Percentiles rank a stretch among this genome's conserved stretches.
Conservation (phyloP, 2,113 vertebrate genomes). For the Mirza zaza region DNA sequence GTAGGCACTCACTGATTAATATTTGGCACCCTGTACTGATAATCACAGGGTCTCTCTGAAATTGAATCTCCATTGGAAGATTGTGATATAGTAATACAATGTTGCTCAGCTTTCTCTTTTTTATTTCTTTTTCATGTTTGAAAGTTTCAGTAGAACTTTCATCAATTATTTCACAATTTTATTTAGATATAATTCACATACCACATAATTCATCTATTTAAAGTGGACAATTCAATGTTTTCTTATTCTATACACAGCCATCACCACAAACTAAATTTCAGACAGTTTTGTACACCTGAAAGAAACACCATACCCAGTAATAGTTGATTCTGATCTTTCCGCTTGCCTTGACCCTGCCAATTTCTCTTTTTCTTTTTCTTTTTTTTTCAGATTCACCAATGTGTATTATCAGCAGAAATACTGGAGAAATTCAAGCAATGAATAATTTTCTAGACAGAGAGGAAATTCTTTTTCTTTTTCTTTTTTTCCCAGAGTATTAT, state of each 20-base stretch:
- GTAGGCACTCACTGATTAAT: not conserved
- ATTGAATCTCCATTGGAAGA: not conserved
- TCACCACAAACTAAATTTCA: not conserved
- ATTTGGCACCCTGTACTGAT: not conserved
- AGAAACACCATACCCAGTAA: not conserved
- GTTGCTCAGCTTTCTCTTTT: not conserved
- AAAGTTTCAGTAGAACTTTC: not conserved
- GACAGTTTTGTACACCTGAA: not conserved
- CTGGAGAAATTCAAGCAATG: too few relatives aligned
- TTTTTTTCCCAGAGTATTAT: too few relatives aligned
- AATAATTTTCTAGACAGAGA: too few relatives aligned
- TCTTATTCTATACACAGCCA: not conserved
- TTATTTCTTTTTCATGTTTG: not conserved
- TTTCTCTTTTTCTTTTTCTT: too few relatives aligned
- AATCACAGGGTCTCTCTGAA: not conserved
- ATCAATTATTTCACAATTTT: not conserved
- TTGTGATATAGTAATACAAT: not conserved
- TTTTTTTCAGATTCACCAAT: too few relatives aligned
- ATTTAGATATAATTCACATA: not conserved
- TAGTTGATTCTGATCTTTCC: not conserved
- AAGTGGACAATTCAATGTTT: not conserved
- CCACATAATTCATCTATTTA: not conserved
- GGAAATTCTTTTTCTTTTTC: too few relatives aligned
- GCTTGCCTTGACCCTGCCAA: accelerated
- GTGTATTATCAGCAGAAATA: too few relatives aligned